phyloP scores from a whole-genome alignment of 2,888 invertebrate genomes.

The Molorchus minor region DNA sequence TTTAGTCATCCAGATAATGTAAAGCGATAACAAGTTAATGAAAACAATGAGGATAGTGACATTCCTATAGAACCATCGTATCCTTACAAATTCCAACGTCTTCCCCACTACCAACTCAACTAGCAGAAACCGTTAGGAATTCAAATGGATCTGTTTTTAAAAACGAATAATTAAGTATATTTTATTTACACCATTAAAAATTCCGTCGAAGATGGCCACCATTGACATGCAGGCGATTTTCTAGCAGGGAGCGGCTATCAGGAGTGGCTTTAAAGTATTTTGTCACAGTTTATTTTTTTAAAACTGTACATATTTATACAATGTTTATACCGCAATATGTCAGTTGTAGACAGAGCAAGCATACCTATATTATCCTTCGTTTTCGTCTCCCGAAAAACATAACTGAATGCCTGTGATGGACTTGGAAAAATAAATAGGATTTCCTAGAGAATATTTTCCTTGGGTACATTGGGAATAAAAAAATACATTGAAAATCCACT shows the following conservation, averaged over 20 bases:
- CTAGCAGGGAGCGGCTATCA: conserved; percentile 14
- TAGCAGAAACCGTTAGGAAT: conserved; percentile 10
- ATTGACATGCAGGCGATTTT: conserved; percentile 19
- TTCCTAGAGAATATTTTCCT: too few relatives aligned
- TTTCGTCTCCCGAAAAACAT: too few relatives aligned
- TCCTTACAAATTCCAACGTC: background rate
- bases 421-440: too few relatives aligned
- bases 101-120: background rate
- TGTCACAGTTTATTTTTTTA: too few relatives aligned
- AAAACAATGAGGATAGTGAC: background rate
- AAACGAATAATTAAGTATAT: conserved; percentile 6
- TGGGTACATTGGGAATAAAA: too few relatives aligned
- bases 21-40: background rate
- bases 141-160: conserved; percentile 22
- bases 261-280: too few relatives aligned
- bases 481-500: too few relatives aligned
- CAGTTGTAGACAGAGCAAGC: too few relatives aligned
- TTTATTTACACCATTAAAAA: conserved; percentile 20
- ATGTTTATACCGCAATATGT: too few relatives aligned
- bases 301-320: too few relatives aligned
- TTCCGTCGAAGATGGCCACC: conserved; percentile 20
- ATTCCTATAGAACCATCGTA: background rate
- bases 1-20: background rate
- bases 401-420: too few relatives aligned
- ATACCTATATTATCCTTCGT: too few relatives aligned